A percentile compares a stretch with the other conserved stretches of the same genome.
These are phyloP conservation scores for Misgurnus mizolepis DNA, from an alignment of 2,113 vertebrate genomes.

Conservation along the genomic window DNA sequence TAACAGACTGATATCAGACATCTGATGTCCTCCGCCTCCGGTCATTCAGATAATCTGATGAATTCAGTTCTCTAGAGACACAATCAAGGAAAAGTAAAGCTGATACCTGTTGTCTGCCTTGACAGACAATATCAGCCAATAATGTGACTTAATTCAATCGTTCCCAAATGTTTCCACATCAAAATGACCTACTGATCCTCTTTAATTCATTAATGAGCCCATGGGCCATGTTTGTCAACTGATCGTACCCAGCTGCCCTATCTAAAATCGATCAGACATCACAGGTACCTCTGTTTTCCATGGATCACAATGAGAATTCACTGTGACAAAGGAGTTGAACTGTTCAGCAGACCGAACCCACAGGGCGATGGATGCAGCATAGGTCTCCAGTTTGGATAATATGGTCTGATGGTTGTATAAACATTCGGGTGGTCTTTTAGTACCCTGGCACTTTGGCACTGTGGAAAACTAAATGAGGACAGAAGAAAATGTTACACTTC, in stretches of 20 bases:
- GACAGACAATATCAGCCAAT: constrained; percentile 15
- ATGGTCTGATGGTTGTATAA: not conserved
- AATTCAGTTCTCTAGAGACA: not conserved
- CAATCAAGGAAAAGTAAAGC: not conserved
- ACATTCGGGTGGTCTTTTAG: not conserved
- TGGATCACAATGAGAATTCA: constrained; percentile 11
- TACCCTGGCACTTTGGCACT: not conserved
- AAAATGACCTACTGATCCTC: not conserved
- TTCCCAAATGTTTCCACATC: constrained; percentile 24
- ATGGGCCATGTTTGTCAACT: not conserved
- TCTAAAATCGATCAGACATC: constrained; percentile 28
- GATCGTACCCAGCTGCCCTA: constrained; percentile 21
- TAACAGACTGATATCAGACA: not conserved
- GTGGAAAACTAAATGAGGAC: constrained; percentile 14
- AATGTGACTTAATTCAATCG: constrained; percentile 5
- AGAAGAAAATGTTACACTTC: not conserved
- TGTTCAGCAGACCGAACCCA: not conserved
- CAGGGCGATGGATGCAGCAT: not conserved
- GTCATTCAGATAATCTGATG: constrained; percentile 16
- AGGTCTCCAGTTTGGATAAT: not conserved
- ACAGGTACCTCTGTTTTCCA: not conserved
- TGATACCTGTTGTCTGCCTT: constrained; percentile 1
- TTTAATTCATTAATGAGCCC: constrained; percentile 16
- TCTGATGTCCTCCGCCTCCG: not conserved
- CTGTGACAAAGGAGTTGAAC: constrained; percentile 8